phyloP scores from a whole-genome alignment of 64 coral and sea anemone genomes.

The Hydrozoanthus tunicans region DNA sequence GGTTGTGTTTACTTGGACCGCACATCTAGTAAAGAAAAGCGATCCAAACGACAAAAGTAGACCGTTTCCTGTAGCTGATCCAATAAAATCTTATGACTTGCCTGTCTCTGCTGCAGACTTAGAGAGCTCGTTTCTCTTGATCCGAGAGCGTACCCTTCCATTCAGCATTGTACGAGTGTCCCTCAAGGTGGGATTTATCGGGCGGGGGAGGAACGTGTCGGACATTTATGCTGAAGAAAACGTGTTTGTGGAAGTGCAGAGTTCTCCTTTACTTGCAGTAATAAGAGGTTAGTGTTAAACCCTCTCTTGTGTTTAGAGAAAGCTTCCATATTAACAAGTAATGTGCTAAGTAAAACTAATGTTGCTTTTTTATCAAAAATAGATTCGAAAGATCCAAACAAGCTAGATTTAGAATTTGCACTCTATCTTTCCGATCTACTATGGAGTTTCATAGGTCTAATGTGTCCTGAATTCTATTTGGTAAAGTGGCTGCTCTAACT shows the following conservation, averaged over 20 bases:
- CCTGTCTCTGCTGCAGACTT: conserved; percentile 23
- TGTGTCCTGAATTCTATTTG: too few species aligned
- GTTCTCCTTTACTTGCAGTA: conserved; percentile 62
- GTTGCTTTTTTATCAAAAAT: too few species aligned
- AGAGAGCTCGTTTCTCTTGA: conserved; percentile 41
- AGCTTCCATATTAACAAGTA: neutral
- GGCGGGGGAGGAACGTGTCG: conserved; percentile 68
- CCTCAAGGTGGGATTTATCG: conserved; percentile 66
- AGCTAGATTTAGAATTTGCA: too few species aligned
- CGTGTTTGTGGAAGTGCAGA: conserved; percentile 70
- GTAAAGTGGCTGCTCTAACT: too few species aligned
- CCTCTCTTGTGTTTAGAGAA: neutral
- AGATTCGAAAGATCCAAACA: too few species aligned
- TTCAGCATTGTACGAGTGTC: conserved; percentile 64
- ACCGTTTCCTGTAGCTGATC: conserved; percentile 48
- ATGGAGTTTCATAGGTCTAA: too few species aligned
- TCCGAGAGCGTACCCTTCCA: conserved; percentile 67
- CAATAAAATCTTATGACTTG: conserved; percentile 4
- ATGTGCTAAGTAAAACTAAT: too few species aligned
- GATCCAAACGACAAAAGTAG: conserved; percentile 53
- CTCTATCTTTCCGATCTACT: too few species aligned
- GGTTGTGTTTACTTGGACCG: conserved; percentile 73
- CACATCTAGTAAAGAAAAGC: conserved; percentile 24
- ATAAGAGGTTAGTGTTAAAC: conserved; percentile 64
- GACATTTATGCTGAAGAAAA: conserved; percentile 31